phyloP scores from a whole-genome alignment of 1,140 invertebrate species.

The Heterodera carotae region DNA sequence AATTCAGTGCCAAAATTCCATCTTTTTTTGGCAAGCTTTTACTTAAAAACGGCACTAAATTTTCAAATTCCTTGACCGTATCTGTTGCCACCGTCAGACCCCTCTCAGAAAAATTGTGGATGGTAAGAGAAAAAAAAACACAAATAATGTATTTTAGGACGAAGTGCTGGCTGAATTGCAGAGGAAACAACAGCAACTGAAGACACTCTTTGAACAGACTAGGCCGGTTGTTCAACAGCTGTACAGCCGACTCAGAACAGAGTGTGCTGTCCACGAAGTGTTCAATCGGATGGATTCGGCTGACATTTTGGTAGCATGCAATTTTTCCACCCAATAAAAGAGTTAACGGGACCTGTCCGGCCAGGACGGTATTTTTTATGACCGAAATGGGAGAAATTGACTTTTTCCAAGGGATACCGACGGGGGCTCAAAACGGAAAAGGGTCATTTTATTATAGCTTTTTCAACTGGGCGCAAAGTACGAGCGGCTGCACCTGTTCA shows the following conservation, averaged over 20 bases:
- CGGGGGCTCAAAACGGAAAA: too few relatives aligned
- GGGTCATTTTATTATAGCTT: constrained; percentile 8
- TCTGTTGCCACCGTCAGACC: too few relatives aligned
- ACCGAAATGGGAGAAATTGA: too few relatives aligned
- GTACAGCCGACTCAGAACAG: constrained; percentile 4
- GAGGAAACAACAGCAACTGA: constrained; percentile 21
- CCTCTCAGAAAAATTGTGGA: too few relatives aligned
- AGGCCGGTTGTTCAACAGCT: constrained; percentile 15
- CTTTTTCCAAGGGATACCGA: too few relatives aligned
- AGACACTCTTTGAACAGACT: constrained; percentile 2
- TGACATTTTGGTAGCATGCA: constrained; percentile 13
- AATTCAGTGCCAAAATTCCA: too few relatives aligned
- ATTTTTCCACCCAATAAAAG: too few relatives aligned
- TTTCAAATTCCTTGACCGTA: too few relatives aligned
- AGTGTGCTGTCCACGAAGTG: constrained; percentile 24
- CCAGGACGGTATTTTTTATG: too few relatives aligned
- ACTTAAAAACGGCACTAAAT: too few relatives aligned
- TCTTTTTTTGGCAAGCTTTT: too few relatives aligned
- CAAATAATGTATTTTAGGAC: not conserved
- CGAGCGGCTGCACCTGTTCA: constrained; percentile 11
- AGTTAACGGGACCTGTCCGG: not conserved
- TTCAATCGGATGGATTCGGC: constrained; percentile 20
- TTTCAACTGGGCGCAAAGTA: constrained; percentile 18
- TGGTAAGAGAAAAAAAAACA: too few relatives aligned
- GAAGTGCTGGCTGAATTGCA: constrained; percentile 1